These are phyloP conservation scores for Archocentrus centrarchus DNA, from an alignment of 2,113 vertebrate genomes.

Conservation along the genomic window DNA sequence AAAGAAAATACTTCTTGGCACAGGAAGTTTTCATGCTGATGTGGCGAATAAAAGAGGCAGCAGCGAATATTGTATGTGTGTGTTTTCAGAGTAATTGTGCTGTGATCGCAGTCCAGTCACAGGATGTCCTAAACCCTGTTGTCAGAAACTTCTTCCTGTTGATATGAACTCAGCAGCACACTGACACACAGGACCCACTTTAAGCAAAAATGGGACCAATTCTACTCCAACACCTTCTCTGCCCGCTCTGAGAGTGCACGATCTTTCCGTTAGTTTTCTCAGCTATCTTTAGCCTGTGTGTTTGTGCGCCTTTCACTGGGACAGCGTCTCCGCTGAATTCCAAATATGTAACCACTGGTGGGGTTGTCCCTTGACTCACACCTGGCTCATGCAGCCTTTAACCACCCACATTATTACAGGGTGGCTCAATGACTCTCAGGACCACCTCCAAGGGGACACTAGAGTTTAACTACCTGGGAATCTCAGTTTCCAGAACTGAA, in stretches of 20 bases:
- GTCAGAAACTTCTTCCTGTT: neutral
- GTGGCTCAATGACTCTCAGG: neutral
- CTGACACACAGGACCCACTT: neutral
- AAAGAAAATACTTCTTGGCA: neutral
- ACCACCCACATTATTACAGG: neutral
- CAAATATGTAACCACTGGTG: neutral
- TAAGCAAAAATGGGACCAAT: neutral
- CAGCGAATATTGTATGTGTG: neutral
- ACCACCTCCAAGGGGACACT: neutral
- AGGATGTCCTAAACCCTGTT: neutral
- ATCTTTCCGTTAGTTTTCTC: neutral
- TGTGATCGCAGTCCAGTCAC: neutral
- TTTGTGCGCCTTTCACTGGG: conserved; percentile 47
- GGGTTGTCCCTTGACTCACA: neutral
- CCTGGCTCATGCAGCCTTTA: neutral
- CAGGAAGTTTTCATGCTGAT: neutral
- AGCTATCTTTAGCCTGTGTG: conserved; percentile 8
- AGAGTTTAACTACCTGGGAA: neutral
- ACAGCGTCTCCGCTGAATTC: conserved; percentile 43
- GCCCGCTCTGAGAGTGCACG: neutral
- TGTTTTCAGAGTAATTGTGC: neutral
- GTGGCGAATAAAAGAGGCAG: neutral
- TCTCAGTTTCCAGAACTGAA: neutral
- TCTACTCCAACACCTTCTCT: neutral
- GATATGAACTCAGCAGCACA: neutral